Percentiles rank a stretch among this genome's conserved stretches.
Conservation (phyloP, 2,797 vertebrate genomes). For the Scyliorhinus canicula region DNA sequence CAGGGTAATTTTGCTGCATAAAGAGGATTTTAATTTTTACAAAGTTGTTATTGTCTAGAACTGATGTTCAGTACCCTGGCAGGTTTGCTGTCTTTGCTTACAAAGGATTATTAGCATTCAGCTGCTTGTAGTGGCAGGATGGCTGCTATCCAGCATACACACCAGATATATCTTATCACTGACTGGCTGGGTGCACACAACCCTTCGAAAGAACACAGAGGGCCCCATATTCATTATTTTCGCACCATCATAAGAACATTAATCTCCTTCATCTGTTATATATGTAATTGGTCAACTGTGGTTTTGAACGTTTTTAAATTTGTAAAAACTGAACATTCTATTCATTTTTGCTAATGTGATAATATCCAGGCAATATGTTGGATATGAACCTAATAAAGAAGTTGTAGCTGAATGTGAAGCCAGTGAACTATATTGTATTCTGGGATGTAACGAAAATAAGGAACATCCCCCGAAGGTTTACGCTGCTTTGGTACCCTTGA, state of each 20-base stretch:
- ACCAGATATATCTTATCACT: not conserved
- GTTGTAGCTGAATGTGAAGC: not conserved
- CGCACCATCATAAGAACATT: not conserved
- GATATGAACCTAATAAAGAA: not conserved
- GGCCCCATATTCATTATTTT: not conserved
- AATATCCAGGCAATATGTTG: not conserved
- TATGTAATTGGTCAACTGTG: not conserved
- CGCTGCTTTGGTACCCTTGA: not conserved
- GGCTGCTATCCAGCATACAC: not conserved
- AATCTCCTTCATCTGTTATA: not conserved
- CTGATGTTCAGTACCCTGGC: not conserved
- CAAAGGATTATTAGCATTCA: slow-evolving; percentile 4
- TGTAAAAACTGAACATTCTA: not conserved
- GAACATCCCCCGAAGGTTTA: not conserved
- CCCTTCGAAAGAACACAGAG: not conserved
- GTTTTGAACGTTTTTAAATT: not conserved
- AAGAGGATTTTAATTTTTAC: slow-evolving; percentile 7
- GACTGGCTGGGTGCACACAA: not conserved
- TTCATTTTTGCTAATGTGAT: not conserved
- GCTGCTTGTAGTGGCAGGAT: not conserved
- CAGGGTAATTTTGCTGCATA: not conserved
- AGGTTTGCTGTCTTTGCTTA: not conserved
- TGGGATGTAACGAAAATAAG: not conserved
- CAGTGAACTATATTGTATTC: not conserved
- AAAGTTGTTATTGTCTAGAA: not conserved